Evolutionary conservation across 2,888 invertebrate species (phyloP).

Genomic region (Corbicula japonica): DNA sequence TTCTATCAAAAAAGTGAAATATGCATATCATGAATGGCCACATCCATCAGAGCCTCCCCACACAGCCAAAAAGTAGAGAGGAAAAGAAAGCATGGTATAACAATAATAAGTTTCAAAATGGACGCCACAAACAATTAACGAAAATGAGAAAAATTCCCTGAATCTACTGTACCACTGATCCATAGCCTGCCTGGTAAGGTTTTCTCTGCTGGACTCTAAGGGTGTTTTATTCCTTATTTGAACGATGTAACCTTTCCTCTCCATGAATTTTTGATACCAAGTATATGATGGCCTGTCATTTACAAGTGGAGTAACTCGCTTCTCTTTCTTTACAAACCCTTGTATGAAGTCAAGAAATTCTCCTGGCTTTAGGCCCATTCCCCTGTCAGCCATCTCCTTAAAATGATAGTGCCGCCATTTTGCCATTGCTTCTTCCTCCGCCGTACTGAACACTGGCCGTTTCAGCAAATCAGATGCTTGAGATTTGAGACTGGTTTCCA

Average conservation of each 20-base stretch:
- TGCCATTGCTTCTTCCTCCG: conserved; percentile 60
- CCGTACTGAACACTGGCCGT: conserved; percentile 33
- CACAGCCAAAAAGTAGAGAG: too few relatives aligned
- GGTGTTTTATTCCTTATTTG: conserved; percentile 36
- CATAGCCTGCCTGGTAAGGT: conserved; percentile 21
- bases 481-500: too few relatives aligned
- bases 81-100: too few relatives aligned
- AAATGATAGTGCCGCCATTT: too few relatives aligned
- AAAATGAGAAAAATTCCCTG: conserved; percentile 25
- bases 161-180: conserved; percentile 43
- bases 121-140: too few relatives aligned
- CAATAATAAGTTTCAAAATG: too few relatives aligned
- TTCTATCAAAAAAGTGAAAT: too few relatives aligned
- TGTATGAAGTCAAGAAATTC: conserved; percentile 57
- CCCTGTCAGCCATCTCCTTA: conserved; percentile 58
- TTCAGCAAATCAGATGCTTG: too few relatives aligned
- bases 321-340: conserved; percentile 39
- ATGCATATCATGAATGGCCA: too few relatives aligned
- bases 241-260: conserved; percentile 46
- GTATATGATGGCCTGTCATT: conserved; percentile 31
- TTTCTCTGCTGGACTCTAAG: conserved; percentile 38
- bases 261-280: conserved; percentile 49
- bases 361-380: conserved; percentile 55
- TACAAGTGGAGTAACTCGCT: conserved; percentile 30
- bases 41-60: too few relatives aligned